Base-by-base conservation (phyloP, 1,140 invertebrate species). In the Lamellibrachia luymesi region DNA sequence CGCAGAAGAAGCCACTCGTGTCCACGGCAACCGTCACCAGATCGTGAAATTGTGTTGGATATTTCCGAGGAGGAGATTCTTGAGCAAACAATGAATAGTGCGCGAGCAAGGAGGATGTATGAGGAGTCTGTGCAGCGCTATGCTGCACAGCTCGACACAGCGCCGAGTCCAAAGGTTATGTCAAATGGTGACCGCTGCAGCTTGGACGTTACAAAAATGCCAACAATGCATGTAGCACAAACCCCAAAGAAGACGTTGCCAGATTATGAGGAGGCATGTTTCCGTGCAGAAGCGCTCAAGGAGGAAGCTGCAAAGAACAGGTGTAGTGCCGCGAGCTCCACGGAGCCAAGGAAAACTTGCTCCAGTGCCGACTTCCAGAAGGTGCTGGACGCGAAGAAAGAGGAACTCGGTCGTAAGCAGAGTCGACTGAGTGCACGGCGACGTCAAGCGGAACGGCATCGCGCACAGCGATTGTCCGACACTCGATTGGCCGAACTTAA, bases 51-150 rank as follows among this genome's bases (percentile, higher is more conserved):
- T 10, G 25, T 22, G 25, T 17, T 80, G 64, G 64, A 80, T 22
- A 80, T 95, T 38, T 80, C 64, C 13, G 95, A 96, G 93, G 94
- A 95, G 92, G 95, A 95, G 91, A 95, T 95, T 91, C 93, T 95
- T 92, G 95, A 95, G 92, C 96, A 96, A 94, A 95, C 94, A 92
- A 94, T 95, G 50, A 94, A 95, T 56, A 96, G 95, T 95, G 94
- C 95, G 50, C 94, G 95, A 92, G 96, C 96, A 13, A 95, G 96
- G 93, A 93, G 95, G 90, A 93, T 97, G 50, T 96, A 96, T 94
- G 96, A 96, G 94, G 95, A 96, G 93, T 96, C 96, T 8, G 92
- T 96, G 90, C 94, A 95, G 92, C 95, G 95, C 92, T 96, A 96
- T 92, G 94, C 94, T 50, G 94, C 95, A 17, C 64, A 80, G 17